A percentile compares a stretch with the other conserved stretches of the same genome.
phyloP scores from a whole-genome alignment of 2,888 invertebrate genomes.

The Abrostola triplasia region DNA sequence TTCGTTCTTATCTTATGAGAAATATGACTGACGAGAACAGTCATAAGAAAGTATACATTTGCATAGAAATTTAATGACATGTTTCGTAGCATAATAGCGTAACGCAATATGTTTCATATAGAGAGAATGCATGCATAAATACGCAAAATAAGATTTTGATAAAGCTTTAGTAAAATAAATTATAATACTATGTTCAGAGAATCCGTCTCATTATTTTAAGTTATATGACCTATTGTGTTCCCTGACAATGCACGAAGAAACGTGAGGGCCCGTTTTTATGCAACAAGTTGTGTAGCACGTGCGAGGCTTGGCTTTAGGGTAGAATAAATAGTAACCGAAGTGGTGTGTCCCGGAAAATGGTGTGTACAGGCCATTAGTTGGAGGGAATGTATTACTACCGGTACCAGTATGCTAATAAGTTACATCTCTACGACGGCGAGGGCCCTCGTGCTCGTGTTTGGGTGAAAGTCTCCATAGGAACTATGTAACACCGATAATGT shows the following conservation, averaged over 20 bases:
- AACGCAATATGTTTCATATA: background rate
- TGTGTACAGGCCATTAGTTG: conserved; percentile 37
- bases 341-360: conserved; percentile 34
- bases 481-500: conserved; percentile 35
- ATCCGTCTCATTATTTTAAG: conserved; percentile 50
- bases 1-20: conserved; percentile 21
- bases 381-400: conserved; percentile 44
- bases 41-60: background rate
- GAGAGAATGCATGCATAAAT: background rate
- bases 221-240: conserved; percentile 65
- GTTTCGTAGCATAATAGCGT: too few relatives aligned
- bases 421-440: conserved; percentile 56
- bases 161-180: conserved; percentile 8
- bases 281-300: conserved; percentile 57
- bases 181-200: conserved; percentile 22
- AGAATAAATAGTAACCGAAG: conserved; percentile 35
- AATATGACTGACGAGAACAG: conserved; percentile 11
- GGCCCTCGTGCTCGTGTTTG: conserved; percentile 53
- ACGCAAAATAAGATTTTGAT: background rate
- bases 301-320: conserved; percentile 42
- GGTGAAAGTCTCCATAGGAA: conserved; percentile 59
- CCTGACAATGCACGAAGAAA: conserved; percentile 60
- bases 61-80: background rate
- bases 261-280: conserved; percentile 53
- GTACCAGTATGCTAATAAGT: conserved; percentile 66